Evolutionary conservation across 1,140 invertebrate genomes (phyloP).

Genomic region (Drosophila funebris): DNA sequence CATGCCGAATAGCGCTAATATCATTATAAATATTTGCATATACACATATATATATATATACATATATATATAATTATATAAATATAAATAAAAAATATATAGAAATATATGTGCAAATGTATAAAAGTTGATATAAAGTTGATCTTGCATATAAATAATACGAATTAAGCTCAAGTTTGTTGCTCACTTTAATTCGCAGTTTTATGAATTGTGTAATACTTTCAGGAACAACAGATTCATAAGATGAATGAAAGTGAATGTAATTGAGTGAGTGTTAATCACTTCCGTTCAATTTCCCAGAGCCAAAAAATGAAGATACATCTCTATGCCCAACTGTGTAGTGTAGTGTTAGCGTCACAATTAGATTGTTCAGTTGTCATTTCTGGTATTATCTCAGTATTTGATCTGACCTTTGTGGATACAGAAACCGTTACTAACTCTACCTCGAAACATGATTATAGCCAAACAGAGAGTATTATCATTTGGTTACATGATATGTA

Average conservation of each 20-base stretch:
- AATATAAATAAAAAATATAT: not conserved
- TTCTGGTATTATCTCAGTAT: constrained; percentile 29
- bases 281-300: constrained; percentile 6
- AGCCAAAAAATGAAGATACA: not conserved
- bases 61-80: not conserved
- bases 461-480: not conserved
- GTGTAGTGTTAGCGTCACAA: not conserved
- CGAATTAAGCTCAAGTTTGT: not conserved
- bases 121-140: not conserved
- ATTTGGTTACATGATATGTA: not conserved
- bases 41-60: not conserved
- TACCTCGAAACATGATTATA: not conserved
- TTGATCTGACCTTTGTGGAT: constrained; percentile 54
- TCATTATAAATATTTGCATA: constrained; percentile 10
- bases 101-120: not conserved
- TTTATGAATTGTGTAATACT: constrained; percentile 4
- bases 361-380: constrained; percentile 17
- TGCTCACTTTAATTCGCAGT: not conserved
- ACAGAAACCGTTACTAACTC: constrained; percentile 35
- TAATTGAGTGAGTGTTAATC: not conserved
- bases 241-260: not conserved
- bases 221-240: not conserved
- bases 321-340: not conserved
- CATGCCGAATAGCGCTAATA: constrained; percentile 2
- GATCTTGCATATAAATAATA: not conserved